These are phyloP conservation scores for Chrysocyon brachyurus DNA, from an alignment of 2,797 vertebrate genomes.

Conservation along the genomic window DNA sequence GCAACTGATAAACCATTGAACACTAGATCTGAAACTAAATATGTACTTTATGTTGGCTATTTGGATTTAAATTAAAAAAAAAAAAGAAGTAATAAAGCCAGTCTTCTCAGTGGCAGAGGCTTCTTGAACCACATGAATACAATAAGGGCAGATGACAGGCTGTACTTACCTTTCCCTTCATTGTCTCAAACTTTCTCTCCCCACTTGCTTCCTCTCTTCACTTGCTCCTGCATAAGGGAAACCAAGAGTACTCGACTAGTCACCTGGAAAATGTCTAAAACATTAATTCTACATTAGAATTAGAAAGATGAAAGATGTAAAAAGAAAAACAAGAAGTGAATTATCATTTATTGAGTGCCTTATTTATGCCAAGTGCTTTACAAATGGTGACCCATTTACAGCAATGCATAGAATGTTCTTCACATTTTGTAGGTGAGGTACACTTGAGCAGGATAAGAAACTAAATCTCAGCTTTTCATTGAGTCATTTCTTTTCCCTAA, in stretches of 20 bases:
- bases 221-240: neutral
- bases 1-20: too few relatives aligned
- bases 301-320: neutral
- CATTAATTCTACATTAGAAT: neutral
- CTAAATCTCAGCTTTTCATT: neutral
- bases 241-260: neutral
- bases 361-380: neutral
- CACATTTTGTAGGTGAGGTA: neutral
- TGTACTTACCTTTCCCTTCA: neutral
- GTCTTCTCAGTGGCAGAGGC: neutral
- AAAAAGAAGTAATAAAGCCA: neutral
- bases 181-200: neutral
- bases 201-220: neutral
- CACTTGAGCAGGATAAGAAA: neutral
- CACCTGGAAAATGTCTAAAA: neutral
- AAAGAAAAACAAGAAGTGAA: neutral
- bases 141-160: neutral
- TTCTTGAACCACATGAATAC: neutral
- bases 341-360: neutral
- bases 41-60: too few relatives aligned
- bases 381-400: neutral
- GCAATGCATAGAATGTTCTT: neutral
- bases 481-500: neutral
- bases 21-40: too few relatives aligned
- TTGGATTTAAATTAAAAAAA: too few relatives aligned